Base-by-base conservation (phyloP, 2,113 vertebrate genomes). In the Turnix velox region DNA sequence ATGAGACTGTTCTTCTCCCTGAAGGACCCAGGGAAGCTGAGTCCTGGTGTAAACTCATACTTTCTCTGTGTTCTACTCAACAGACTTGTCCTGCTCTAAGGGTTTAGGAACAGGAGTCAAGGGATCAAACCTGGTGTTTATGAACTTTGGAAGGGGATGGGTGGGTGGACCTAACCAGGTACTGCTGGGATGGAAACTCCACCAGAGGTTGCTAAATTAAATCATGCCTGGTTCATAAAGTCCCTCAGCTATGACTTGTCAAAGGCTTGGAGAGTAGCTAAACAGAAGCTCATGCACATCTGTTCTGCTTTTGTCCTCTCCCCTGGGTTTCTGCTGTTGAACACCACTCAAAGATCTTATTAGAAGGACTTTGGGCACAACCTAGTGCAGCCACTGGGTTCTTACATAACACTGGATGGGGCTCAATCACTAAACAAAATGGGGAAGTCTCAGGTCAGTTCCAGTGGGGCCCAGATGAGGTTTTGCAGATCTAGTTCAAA, bases 391-490 rank as follows among this genome's bases (percentile, higher is more conserved):
- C 19, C 43, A 20, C 23, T 1, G 5, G 22, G 13, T 52, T 39
- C 43, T 49, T 55, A 10, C 55, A 46, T 37, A 7, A 17, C 0
- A 0, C 33, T 27, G 25, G 27, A 20, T 7, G 45, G 22, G 11
- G 12, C 31, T 45, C 27, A 67, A 73, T 23, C 7, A 5, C 58
- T 45, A 71, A 31, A 28, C 43, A 59, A 22, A 39, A 7, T 13
- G 24, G 14, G 27, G 7, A 80, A 59, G 35, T 39, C 63, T 88
- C 42, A 30, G 42, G 18, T 19, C 12, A 14, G 43, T 75, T 91
- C 49, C 43, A 78, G 45, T 59, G n/a, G 1, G 24, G 17, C 27
- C 2, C 57, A 55, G 42, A 42, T n/a, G 16, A 35, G 67, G 18
- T 33, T 63, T 28, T 45, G 13, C 37, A 39, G 23, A 18, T 46